Conservation (phyloP, 2,888 invertebrate genomes). For the Tridacna crocea region DNA sequence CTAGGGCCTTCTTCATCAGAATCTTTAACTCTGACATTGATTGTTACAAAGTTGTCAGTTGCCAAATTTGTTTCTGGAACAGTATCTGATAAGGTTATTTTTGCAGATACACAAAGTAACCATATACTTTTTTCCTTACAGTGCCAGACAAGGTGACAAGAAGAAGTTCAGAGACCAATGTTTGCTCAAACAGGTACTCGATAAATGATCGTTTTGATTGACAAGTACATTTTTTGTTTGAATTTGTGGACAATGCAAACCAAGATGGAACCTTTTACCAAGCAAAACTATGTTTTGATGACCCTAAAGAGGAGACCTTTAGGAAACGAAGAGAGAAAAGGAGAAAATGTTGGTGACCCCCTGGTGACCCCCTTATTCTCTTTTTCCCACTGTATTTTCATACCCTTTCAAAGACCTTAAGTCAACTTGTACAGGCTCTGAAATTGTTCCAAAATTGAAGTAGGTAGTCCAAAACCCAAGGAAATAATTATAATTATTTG, state of each 20-base stretch:
- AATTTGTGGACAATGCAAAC: background rate
- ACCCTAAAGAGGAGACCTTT: background rate
- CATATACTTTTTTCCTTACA: conserved; percentile 14
- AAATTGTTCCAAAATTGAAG: too few relatives aligned
- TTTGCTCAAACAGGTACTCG: conserved; percentile 19
- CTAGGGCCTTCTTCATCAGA: too few relatives aligned
- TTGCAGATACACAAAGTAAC: too few relatives aligned
- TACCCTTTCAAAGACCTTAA: too few relatives aligned
- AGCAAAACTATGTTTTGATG: background rate
- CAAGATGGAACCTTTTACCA: too few relatives aligned
- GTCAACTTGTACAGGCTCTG: too few relatives aligned
- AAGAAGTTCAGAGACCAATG: conserved; percentile 15
- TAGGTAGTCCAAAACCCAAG: too few relatives aligned
- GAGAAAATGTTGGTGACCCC: background rate
- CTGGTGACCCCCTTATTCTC: background rate
- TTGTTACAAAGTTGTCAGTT: background rate
- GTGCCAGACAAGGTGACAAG: conserved; percentile 34
- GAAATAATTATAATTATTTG: too few relatives aligned
- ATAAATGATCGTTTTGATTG: background rate
- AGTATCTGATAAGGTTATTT: too few relatives aligned
- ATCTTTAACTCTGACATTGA: too few relatives aligned
- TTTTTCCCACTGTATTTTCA: background rate
- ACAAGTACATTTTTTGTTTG: too few relatives aligned
- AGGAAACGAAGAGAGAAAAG: background rate
- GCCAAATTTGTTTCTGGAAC: background rate